Conservation (phyloP, 2,797 vertebrate species). For the Hypotaenidia philippensis region DNA sequence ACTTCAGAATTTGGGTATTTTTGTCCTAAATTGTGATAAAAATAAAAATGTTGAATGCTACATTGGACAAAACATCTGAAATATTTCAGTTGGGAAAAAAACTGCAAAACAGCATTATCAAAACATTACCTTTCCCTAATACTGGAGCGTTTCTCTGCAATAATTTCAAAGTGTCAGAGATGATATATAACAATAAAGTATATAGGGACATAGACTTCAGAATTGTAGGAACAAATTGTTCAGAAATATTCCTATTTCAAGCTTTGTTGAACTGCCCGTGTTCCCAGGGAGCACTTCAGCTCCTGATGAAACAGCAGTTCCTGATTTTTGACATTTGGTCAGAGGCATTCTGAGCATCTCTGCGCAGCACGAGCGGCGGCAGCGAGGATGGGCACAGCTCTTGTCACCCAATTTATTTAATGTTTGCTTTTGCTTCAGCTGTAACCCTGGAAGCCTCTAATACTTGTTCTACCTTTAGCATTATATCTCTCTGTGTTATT, state of each 20-base stretch:
- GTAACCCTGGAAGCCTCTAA: neutral
- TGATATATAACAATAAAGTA: constrained; percentile 38
- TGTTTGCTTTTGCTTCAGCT: constrained; percentile 39
- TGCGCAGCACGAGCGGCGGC: neutral
- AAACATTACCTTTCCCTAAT: neutral
- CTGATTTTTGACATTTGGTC: constrained; percentile 26
- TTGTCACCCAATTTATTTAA: constrained; percentile 41
- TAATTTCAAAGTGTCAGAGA: constrained; percentile 42
- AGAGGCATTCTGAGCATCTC: constrained; percentile 9
- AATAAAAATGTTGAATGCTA: constrained; percentile 11
- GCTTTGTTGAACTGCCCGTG: constrained; percentile 29
- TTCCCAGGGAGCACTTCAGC: constrained; percentile 30
- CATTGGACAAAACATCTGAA: neutral
- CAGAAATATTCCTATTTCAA: constrained; percentile 51
- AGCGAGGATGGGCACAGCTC: neutral
- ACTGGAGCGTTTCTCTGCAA: neutral
- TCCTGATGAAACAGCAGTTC: constrained; percentile 40
- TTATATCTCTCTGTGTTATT: neutral
- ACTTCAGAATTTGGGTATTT: neutral
- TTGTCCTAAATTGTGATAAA: neutral
- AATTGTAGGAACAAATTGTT: constrained; percentile 59
- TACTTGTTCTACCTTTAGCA: neutral
- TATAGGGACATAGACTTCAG: constrained; percentile 27
- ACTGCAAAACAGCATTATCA: neutral
- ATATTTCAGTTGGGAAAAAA: constrained; percentile 5